These are phyloP conservation scores for Formica aserva DNA, from an alignment of 2,888 invertebrate species.

Conservation along the genomic window DNA sequence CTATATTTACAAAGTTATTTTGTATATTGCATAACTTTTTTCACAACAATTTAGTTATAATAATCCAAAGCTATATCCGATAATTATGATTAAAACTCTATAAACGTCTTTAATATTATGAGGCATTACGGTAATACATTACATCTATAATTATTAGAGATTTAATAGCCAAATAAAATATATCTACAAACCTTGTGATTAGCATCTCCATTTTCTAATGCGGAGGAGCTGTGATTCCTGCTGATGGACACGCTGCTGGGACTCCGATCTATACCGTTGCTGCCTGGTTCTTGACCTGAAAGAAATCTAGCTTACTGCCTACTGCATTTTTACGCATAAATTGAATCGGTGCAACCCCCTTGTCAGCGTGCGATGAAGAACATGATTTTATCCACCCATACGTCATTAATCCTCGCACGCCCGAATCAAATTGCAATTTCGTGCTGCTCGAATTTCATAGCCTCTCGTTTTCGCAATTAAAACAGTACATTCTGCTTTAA, in stretches of 20 bases:
- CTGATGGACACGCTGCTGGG: conserved; percentile 93
- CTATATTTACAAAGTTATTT: background rate
- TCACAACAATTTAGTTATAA: background rate
- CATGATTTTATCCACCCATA: conserved; percentile 17
- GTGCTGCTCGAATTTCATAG: background rate
- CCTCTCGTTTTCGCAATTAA: background rate
- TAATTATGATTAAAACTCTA: background rate
- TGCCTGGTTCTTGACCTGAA: conserved; percentile 86
- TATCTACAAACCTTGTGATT: conserved; percentile 87
- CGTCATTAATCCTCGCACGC: conserved; percentile 39
- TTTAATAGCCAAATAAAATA: background rate
- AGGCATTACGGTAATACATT: background rate
- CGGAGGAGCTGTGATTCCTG: conserved; percentile 91
- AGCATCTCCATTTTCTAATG: conserved; percentile 87
- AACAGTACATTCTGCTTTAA: background rate
- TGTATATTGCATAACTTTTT: background rate
- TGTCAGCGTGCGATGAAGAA: background rate
- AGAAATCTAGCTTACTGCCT: conserved; percentile 82
- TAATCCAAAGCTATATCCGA: background rate
- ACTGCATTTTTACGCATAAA: conserved; percentile 72
- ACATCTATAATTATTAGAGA: background rate
- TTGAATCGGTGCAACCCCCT: background rate
- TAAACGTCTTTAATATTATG: background rate
- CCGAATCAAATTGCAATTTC: conserved; percentile 9
- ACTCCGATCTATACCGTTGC: conserved; percentile 90